Conservation (phyloP, 2,797 vertebrate species). For the Rhabdophis nuchalis region DNA sequence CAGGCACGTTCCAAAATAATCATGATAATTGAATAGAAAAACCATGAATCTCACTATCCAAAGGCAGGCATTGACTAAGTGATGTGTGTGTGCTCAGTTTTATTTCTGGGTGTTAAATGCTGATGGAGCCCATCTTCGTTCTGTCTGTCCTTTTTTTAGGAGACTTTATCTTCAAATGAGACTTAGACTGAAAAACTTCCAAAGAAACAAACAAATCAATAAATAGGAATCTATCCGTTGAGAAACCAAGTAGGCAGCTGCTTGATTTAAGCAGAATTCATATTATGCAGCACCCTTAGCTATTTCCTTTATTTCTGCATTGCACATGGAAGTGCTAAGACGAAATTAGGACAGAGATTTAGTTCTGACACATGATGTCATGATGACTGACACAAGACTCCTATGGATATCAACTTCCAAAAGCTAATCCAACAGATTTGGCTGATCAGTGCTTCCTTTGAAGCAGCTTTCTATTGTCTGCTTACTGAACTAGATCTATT, state of each 20-base stretch:
- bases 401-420: neutral
- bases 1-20: neutral
- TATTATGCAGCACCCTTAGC: neutral
- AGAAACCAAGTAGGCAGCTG: neutral
- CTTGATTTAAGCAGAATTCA: neutral
- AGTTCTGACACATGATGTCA: neutral
- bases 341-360: neutral
- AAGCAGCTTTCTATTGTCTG: neutral
- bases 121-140: neutral
- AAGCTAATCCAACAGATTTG: neutral
- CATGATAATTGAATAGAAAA: neutral
- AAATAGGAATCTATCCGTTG: neutral
- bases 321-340: neutral
- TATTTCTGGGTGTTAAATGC: neutral
- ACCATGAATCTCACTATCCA: neutral
- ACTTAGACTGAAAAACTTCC: neutral
- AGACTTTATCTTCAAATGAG: neutral
- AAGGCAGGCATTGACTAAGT: neutral
- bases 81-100: neutral
- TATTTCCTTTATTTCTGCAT: neutral
- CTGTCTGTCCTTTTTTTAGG: neutral
- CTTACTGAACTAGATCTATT: neutral
- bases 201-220: neutral
- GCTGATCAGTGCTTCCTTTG: neutral
- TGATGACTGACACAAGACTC: neutral